phyloP scores from a whole-genome alignment of 2,797 vertebrate genomes.

The Sebastes vulpes region DNA sequence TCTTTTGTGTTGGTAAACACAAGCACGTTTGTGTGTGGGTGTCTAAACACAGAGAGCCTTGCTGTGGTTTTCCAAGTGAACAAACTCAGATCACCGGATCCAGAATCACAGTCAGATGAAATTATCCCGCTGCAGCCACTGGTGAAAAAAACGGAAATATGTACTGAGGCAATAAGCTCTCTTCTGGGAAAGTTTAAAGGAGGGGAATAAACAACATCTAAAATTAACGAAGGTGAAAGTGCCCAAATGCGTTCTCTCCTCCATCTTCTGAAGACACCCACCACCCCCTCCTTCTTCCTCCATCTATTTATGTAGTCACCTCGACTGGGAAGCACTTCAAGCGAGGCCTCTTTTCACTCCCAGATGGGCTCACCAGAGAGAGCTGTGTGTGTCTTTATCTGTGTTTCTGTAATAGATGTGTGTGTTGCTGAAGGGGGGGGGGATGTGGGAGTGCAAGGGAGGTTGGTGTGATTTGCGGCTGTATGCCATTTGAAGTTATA shows the following conservation, averaged over 20 bases:
- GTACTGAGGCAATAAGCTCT: constrained; percentile 58
- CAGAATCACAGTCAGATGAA: constrained; percentile 42
- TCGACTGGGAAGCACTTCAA: constrained; percentile 78
- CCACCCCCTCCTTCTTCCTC: not conserved
- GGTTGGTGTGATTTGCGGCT: constrained; percentile 39
- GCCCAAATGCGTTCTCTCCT: constrained; percentile 49
- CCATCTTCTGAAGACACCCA: constrained; percentile 52
- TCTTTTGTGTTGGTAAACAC: not conserved
- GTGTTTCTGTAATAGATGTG: constrained; percentile 20
- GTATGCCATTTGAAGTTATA: constrained; percentile 70
- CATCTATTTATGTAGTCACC: constrained; percentile 68
- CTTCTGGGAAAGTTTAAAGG: constrained; percentile 55
- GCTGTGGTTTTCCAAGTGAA: constrained; percentile 38
- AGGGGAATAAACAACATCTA: constrained; percentile 72
- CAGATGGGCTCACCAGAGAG: constrained; percentile 62
- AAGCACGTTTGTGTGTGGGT: not conserved
- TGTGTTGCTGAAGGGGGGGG: constrained; percentile 15
- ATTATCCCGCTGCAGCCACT: constrained; percentile 43
- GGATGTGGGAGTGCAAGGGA: not conserved
- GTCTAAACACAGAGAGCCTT: not conserved
- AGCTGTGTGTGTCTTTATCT: constrained; percentile 29
- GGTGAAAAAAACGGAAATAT: constrained; percentile 57
- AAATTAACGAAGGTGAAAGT: constrained; percentile 75
- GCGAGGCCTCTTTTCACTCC: constrained; percentile 60
- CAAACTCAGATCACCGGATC: constrained; percentile 30